Evolutionary conservation across 2,888 invertebrate species (phyloP).

Genomic region (Emmelina monodactyla): DNA sequence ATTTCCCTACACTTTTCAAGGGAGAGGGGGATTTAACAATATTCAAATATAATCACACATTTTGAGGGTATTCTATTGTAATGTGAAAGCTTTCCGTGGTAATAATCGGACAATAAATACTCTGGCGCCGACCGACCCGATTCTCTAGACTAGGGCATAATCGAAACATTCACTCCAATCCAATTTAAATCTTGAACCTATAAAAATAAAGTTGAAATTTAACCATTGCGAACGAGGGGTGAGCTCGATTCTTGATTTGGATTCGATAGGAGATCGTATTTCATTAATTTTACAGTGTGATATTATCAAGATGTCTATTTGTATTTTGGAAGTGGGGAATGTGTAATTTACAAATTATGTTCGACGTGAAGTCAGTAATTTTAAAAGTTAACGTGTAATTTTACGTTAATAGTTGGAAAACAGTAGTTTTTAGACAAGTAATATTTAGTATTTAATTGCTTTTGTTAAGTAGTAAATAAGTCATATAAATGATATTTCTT

Average conservation of each 20-base stretch:
- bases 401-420: too few species aligned
- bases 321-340: neutral
- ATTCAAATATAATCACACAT: conserved; percentile 21
- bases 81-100: conserved; percentile 29
- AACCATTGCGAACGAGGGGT: conserved; percentile 5
- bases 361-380: too few species aligned
- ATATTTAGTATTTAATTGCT: too few species aligned
- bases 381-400: too few species aligned
- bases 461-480: too few species aligned
- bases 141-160: too few species aligned
- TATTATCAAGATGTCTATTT: neutral
- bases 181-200: neutral
- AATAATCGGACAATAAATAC: conserved; percentile 41
- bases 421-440: too few species aligned
- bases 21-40: conserved; percentile 10
- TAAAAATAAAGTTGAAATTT: conserved; percentile 13
- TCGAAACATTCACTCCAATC: conserved; percentile 1
- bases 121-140: conserved; percentile 19
- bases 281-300: conserved; percentile 1
- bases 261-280: neutral
- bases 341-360: too few species aligned
- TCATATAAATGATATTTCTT: too few species aligned
- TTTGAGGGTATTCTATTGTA: conserved; percentile 22
- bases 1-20: conserved; percentile 2
- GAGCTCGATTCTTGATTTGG: conserved; percentile 11